Evolutionary conservation across 2,797 vertebrate species (phyloP).

Genomic region (Gallinago stenura): DNA sequence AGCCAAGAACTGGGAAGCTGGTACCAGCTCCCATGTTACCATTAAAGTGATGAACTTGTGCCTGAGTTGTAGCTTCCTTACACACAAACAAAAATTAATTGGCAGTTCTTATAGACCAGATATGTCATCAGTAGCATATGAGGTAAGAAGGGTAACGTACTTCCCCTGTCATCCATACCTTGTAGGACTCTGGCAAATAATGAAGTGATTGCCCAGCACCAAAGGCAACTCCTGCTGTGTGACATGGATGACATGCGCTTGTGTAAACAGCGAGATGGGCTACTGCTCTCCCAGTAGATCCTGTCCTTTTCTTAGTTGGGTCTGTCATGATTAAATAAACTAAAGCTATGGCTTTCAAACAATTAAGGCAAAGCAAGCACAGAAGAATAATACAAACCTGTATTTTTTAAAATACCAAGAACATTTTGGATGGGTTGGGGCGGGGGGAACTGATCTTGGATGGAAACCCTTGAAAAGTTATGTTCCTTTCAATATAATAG

Average conservation of each 20-base stretch:
- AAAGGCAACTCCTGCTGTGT: neutral
- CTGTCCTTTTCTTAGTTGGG: neutral
- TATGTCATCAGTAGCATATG: neutral
- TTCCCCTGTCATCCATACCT: neutral
- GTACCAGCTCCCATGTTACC: neutral
- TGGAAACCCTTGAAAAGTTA: neutral
- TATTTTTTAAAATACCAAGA: neutral
- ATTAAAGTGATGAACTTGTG: neutral
- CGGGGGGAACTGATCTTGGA: neutral
- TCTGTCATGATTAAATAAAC: neutral
- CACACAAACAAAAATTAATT: neutral
- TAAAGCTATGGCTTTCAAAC: neutral
- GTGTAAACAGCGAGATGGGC: neutral
- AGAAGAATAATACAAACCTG: neutral
- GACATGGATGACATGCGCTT: accelerated
- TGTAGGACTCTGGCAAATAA: neutral
- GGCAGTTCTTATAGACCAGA: neutral
- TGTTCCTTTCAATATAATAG: slow-evolving; percentile 25
- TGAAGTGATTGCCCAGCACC: neutral
- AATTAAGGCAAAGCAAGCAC: neutral
- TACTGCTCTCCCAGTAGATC: neutral
- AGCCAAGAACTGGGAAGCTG: neutral
- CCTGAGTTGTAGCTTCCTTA: neutral
- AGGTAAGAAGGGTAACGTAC: neutral
- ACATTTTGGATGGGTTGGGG: neutral